Evolutionary conservation across 2,888 invertebrate species (phyloP), one percentile per base, ranked within the genome.

Genomic region (Protodeltote pygarga): DNA sequence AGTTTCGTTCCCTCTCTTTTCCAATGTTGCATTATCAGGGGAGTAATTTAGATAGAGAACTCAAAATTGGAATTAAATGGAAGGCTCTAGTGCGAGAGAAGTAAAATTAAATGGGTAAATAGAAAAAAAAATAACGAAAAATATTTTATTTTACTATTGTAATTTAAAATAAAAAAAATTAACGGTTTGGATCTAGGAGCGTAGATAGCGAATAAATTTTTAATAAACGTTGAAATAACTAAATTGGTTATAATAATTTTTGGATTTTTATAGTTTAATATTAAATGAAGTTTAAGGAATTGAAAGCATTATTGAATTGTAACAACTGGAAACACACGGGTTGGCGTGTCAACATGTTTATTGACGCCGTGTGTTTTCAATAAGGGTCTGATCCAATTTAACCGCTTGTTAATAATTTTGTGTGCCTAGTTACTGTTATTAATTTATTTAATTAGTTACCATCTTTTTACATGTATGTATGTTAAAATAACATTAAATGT

Each of bases 151-250:
- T 77, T 77, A 77, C 65, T 81, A 80, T 75, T 76, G 80, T 84
- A 75, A 78, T 76, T 81, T 81, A 78, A 75, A 64, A 74, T 71
- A 63, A 69, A 73, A 62, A 64, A 60, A 68, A n/a, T n/a, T 63
- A 65, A 64, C 74, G 50, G 54, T 55, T 75, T 76, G 47, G 73
- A 63, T 66, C 74, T 79, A 86, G 79, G 70, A 61, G 72, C 45
- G 83, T 89, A 88, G 88, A 72, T 89, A 89, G 88, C 61, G 54
- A 85, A 83, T 82, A 84, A 85, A 84, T 76, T 75, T 71, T 75
- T 42, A 65, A 57, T 38, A 28, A 41, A 50, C 33, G 34, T 40
- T 37, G 6, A 25, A 16, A 19, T 35, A 42, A 33, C 51, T 51
- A 34, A 27, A 5, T 28, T 24, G 5, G 5, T 16, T 37, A 13